Percentiles rank a stretch among this genome's conserved stretches.
phyloP scores from a whole-genome alignment of 2,797 vertebrate species.

The Microctenopoma stevenorrisi region DNA sequence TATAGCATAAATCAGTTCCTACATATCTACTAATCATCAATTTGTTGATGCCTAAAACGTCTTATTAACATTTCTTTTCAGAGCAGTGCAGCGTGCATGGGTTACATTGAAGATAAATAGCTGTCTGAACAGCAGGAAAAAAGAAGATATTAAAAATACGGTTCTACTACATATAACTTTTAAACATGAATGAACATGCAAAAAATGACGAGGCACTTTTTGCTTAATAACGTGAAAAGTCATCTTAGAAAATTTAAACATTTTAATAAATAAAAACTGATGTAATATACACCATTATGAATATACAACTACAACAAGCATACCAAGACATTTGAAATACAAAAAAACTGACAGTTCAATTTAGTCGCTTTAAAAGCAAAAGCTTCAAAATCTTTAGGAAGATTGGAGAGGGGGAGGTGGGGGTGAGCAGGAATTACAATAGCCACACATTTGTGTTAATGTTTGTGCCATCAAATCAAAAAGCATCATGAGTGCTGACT shows the following conservation, averaged over 20 bases:
- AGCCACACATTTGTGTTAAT: constrained; percentile 79
- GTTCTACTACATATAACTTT: too few species aligned
- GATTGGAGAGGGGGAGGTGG: constrained; percentile 37
- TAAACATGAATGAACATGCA: neutral
- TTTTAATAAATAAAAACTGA: constrained; percentile 83
- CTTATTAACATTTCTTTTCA: neutral
- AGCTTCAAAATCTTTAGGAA: constrained; percentile 50
- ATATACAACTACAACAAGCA: constrained; percentile 82
- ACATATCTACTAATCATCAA: neutral
- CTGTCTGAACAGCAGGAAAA: neutral
- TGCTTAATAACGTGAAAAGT: constrained; percentile 51
- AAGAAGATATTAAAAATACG: too few species aligned
- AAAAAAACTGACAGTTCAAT: constrained; percentile 74
- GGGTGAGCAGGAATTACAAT: constrained; percentile 68
- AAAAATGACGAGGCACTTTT: neutral
- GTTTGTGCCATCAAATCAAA: constrained; percentile 76
- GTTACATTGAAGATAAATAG: neutral
- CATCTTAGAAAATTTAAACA: constrained; percentile 78
- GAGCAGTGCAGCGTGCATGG: neutral
- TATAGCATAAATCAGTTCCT: neutral
- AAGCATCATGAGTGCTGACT: constrained; percentile 66
- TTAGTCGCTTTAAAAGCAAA: constrained; percentile 70
- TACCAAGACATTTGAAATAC: constrained; percentile 81
- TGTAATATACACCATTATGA: constrained; percentile 85
- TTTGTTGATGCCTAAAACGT: neutral